Evolutionary conservation across 2,797 vertebrate species (phyloP), one percentile per base, ranked within the genome.

Genomic region (Petrocephalus schoutedeni): DNA sequence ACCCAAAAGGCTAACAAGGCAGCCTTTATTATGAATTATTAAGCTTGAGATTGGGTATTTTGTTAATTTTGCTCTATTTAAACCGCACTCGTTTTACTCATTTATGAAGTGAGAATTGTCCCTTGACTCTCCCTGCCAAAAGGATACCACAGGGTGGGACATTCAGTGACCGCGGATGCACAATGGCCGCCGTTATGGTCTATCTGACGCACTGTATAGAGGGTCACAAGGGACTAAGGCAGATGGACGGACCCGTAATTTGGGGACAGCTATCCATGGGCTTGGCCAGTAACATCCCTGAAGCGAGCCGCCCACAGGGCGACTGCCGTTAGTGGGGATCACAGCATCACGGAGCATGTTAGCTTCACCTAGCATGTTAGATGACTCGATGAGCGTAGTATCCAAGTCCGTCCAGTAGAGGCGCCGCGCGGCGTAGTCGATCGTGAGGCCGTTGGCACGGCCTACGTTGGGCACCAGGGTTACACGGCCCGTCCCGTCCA

Each of bases 371-470:
- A 99, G 94, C 98, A 99, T 99, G 95, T 99, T 98, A 89, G 98
- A 98, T 0, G 98, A 99, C 87, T 99, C 98, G 8, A 99, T 99
- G 2, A 99, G 94, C 6, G 98, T 99, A 7, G 98, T 99, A 92
- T 99, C 98, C 3, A 99, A 94, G 93, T 99, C 98, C 0, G 98
- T 99, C 98, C 98, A 99, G 93, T 99, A 99, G 0, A 99, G 97
- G 5, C 98, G 95, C 0, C 98, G 95, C 93, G 99, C 98, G 0
- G 97, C 97, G 0, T 99, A 99, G 91, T 99, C 98, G 1, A 99
- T 99, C 84, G 98, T 99, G 1, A 99, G 96, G 1, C 98, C 98
- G 0, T 99, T 99, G 21, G 98, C 98, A 0, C 98, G 96, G 0
- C 98, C 98, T 90, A 99, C 98, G 0, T 99, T 97, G 0, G 96